Evolutionary conservation across 2,888 invertebrate genomes (phyloP).

Genomic region (Capitulum mitella): DNA sequence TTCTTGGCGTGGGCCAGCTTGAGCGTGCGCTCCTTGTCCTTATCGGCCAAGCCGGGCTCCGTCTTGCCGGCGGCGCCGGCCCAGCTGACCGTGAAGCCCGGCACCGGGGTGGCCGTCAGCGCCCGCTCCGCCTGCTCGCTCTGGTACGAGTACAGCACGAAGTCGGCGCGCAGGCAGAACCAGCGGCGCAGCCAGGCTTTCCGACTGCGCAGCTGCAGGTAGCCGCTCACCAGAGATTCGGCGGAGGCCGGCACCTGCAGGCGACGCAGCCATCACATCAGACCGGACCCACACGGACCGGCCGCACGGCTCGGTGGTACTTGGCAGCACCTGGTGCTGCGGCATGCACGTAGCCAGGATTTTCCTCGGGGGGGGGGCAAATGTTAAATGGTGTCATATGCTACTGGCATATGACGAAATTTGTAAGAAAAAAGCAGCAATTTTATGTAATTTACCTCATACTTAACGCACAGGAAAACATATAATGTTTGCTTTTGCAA

Average conservation of each 20-base stretch:
- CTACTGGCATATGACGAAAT: no score
- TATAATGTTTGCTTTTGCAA: no score
- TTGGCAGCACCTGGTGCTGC: no score
- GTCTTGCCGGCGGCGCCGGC: constrained; percentile 36
- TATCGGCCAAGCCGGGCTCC: constrained; percentile 40
- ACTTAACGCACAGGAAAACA: no score
- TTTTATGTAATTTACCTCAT: no score
- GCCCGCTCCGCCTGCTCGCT: constrained; percentile 49
- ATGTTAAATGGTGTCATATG: no score
- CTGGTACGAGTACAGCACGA: constrained; percentile 51
- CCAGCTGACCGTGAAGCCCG: constrained; percentile 50
- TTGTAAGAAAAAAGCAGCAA: no score
- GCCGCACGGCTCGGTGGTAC: no score
- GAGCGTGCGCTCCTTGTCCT: constrained; percentile 44
- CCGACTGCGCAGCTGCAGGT: constrained; percentile 33
- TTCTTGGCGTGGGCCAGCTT: constrained; percentile 49
- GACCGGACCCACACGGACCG: no score
- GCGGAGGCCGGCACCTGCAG: constrained; percentile 32
- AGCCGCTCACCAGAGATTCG: constrained; percentile 32
- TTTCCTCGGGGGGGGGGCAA: no score
- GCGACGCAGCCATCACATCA: no score
- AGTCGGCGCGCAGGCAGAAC: constrained; percentile 52
- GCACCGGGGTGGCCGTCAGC: constrained; percentile 54
- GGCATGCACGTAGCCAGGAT: no score
- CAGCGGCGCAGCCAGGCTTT: constrained; percentile 44